phyloP scores from a whole-genome alignment of 2,797 vertebrate genomes.

The Smutsia gigantea region DNA sequence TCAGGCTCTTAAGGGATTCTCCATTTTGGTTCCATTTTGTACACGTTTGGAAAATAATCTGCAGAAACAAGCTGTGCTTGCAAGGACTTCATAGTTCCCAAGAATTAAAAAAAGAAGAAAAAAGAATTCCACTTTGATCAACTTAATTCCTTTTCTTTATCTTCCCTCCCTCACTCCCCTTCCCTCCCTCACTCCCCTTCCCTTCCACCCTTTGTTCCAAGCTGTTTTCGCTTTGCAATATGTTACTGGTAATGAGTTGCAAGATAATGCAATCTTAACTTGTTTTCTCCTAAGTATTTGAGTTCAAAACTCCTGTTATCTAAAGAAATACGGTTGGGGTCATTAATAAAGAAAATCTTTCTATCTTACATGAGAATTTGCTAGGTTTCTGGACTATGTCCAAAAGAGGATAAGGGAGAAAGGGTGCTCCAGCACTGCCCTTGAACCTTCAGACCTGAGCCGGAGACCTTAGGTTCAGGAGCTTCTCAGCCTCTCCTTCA shows the following conservation, averaged over 20 bases:
- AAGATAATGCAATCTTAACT: constrained; percentile 90
- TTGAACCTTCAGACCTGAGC: background rate
- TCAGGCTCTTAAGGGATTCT: constrained; percentile 86
- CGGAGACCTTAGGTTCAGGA: background rate
- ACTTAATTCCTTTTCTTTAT: constrained; percentile 86
- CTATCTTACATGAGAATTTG: constrained; percentile 85
- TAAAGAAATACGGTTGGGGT: constrained; percentile 89
- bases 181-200: constrained; percentile 10
- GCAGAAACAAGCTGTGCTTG: constrained; percentile 90
- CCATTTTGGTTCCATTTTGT: constrained; percentile 87
- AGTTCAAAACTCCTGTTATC: constrained; percentile 90
- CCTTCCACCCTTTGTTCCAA: constrained; percentile 82
- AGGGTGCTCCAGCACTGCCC: background rate
- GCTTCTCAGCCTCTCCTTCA: background rate
- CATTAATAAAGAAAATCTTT: constrained; percentile 91
- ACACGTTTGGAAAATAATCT: constrained; percentile 88
- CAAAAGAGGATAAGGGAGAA: background rate
- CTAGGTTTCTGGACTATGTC: constrained; percentile 72
- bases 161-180: constrained; percentile 49
- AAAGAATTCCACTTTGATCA: constrained; percentile 88
- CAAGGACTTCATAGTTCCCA: constrained; percentile 88
- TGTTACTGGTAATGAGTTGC: constrained; percentile 88
- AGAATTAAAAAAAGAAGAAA: constrained; percentile 81
- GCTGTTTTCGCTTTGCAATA: constrained; percentile 91
- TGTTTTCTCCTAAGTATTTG: constrained; percentile 88